A percentile compares a stretch with the other conserved stretches of the same genome.
phyloP scores from a whole-genome alignment of 2,797 vertebrate species.

The Orientallactaga sibirica region DNA sequence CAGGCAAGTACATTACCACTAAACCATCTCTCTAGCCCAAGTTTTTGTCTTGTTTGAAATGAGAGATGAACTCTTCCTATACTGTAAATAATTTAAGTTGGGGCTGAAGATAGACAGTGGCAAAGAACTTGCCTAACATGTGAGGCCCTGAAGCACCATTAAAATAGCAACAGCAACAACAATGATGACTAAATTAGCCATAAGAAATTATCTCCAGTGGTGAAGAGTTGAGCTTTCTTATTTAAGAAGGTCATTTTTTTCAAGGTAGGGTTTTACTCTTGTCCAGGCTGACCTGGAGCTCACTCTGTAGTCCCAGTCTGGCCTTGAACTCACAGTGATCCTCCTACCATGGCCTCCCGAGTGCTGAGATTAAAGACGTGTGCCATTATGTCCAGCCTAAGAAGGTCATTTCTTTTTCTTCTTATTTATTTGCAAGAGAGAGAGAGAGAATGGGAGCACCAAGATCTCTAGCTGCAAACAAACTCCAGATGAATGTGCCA shows the following conservation, averaged over 20 bases:
- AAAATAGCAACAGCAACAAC: background rate
- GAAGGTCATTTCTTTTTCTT: background rate
- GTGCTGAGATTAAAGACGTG: too few relatives aligned
- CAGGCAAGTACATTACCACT: too few relatives aligned
- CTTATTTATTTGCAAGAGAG: too few relatives aligned
- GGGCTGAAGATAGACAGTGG: background rate
- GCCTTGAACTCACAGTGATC: too few relatives aligned
- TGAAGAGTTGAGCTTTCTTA: constrained; percentile 52
- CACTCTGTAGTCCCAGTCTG: too few relatives aligned
- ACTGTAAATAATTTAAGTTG: constrained; percentile 33
- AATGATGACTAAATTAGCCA: background rate
- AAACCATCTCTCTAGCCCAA: too few relatives aligned
- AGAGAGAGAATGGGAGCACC: too few relatives aligned
- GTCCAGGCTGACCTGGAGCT: too few relatives aligned
- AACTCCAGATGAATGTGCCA: too few relatives aligned
- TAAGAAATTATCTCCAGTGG: constrained; percentile 23
- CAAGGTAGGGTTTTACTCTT: background rate
- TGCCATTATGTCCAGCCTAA: background rate
- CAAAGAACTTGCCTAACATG: background rate
- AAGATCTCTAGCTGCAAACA: too few relatives aligned
- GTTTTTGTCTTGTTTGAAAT: constrained; percentile 39
- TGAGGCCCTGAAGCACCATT: background rate
- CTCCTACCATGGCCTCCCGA: too few relatives aligned
- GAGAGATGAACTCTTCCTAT: background rate
- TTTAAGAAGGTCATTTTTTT: constrained; percentile 19